Base-by-base conservation (phyloP, 2,888 invertebrate species). In the Caenorhabditis drosophilae region DNA sequence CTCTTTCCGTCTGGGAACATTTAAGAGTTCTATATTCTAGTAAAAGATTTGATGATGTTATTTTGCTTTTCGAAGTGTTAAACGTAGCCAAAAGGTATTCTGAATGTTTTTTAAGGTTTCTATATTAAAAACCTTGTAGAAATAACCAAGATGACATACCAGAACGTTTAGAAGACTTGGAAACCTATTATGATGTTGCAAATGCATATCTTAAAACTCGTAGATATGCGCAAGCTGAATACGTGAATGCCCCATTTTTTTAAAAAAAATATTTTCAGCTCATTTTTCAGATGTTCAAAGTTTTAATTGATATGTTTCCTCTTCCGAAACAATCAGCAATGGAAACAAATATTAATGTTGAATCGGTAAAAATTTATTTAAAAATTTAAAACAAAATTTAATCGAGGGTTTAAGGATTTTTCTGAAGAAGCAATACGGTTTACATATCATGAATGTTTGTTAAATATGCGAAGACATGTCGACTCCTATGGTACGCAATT, bases 401-500 rank as follows among this genome's bases (percentile, higher is more conserved):
- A 6, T 2, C 7, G 6, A 18, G 40, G 4, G 20, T 22, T 23
- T 23, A 18, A 22, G 42, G 42, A 42, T 42, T 42, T 42, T 15
- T 23, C 20, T 15, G 42, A 42, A 20, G 23, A 42, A 4, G 20
- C 23, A 2, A 20, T 42, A 2, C 18, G 23, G 23, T 9, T 20
- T 15, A 20, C 23, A 15, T 25, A 23, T 12, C 23, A 42, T 15
- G 23, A 42, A 42, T 42, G 42, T 23, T 23, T 42, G 15, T 23
- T 42, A 23, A 23, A 23, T 23, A 42, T 42, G 42, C 15, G 20
- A 23, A 18, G 15, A 9, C 15, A 12, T 15, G 15, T 15, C n/a
- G 42, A 42, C n/a, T 22, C 42, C 7, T 42, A 42, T 42, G 22
- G 42, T 42, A n/a, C 18, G 31, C 12, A n/a, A n/a, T n/a, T n/a